phyloP scores from a whole-genome alignment of 2,113 vertebrate genomes.

The Ploceus nigricollis region DNA sequence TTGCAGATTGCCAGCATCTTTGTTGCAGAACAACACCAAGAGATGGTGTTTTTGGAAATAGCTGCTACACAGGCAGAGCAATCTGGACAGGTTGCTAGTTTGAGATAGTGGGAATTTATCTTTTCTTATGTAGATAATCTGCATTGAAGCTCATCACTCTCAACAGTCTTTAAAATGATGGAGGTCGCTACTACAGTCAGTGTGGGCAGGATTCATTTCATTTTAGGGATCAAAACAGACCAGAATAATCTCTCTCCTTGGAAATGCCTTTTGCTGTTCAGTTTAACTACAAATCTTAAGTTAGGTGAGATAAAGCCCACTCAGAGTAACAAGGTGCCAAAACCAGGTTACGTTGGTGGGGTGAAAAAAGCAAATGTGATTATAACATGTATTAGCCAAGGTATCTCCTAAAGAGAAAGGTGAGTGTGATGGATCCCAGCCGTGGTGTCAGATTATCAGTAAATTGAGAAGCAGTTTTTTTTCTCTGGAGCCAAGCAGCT shows the following conservation, averaged over 20 bases:
- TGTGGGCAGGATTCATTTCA: not conserved
- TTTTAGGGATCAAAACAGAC: not conserved
- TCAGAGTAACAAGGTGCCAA: not conserved
- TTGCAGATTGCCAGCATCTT: not conserved
- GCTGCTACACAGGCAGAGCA: not conserved
- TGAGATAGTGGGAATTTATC: not conserved
- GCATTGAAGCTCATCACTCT: not conserved
- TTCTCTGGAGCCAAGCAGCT: not conserved
- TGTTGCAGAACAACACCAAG: not conserved
- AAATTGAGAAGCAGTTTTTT: not conserved
- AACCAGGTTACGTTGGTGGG: not conserved
- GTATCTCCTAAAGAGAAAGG: conserved; percentile 14
- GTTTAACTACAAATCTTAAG: not conserved
- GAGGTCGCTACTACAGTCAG: not conserved
- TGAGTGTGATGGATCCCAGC: not conserved
- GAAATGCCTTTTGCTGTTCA: not conserved
- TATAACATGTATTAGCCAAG: not conserved
- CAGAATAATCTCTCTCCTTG: not conserved
- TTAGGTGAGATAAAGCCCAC: not conserved
- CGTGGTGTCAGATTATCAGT: not conserved
- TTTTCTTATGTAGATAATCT: not conserved
- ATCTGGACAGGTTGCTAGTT: not conserved
- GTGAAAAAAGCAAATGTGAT: not conserved
- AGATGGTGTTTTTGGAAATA: not conserved
- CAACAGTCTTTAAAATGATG: not conserved